These are phyloP conservation scores for Oreochromis spilurus DNA, from an alignment of 2,113 vertebrate genomes.

Conservation along the genomic window DNA sequence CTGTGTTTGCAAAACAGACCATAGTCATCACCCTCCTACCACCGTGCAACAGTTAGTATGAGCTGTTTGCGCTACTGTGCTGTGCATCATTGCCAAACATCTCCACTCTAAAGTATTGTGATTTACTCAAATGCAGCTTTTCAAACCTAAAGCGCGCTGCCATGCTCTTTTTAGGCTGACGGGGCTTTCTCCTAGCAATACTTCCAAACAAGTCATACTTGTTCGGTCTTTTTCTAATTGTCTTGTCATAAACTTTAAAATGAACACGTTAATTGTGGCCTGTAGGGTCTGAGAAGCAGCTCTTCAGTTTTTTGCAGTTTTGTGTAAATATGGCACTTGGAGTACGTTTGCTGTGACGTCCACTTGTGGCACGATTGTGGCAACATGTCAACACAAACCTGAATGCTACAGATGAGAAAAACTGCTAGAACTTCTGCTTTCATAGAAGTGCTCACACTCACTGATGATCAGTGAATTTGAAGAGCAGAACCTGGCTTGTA, in stretches of 20 bases:
- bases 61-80: not conserved
- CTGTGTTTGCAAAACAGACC: not conserved
- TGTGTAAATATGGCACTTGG: rapidly evolving
- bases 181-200: rapidly evolving
- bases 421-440: rapidly evolving
- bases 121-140: not conserved
- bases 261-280: not conserved
- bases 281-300: not conserved
- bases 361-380: not conserved
- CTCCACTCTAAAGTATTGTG: rapidly evolving
- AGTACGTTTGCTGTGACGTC: not conserved
- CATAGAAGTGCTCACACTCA: not conserved
- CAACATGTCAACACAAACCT: not conserved
- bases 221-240: not conserved
- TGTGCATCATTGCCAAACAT: not conserved
- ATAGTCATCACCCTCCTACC: not conserved
- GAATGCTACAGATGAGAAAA: not conserved
- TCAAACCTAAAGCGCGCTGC: not conserved
- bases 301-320: not conserved
- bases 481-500: not conserved
- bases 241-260: not conserved
- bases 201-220: not conserved
- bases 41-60: not conserved
- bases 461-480: not conserved
- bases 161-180: not conserved